Conservation (phyloP, 2,888 invertebrate species). For the Octodonta nipae region DNA sequence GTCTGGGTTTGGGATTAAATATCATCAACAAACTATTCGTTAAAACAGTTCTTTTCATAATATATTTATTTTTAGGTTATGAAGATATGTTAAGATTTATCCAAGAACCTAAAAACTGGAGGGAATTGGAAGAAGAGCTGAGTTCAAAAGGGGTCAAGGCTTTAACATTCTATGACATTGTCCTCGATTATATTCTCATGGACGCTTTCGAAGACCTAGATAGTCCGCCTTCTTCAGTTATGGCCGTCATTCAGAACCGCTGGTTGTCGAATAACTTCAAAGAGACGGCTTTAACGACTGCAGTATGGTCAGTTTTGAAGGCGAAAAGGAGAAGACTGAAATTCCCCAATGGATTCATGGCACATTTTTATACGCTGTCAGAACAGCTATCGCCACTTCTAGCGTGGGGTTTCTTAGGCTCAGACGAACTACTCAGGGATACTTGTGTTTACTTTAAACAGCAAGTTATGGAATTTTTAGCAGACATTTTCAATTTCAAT, state of each 20-base stretch:
- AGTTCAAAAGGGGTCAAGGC: constrained; percentile 71
- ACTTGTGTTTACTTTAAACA: constrained; percentile 86
- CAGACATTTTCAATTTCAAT: constrained; percentile 86
- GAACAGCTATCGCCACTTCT: constrained; percentile 83
- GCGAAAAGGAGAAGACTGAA: constrained; percentile 85
- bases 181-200: constrained; percentile 87
- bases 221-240: constrained; percentile 85
- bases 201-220: constrained; percentile 96
- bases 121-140: constrained; percentile 73
- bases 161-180: constrained; percentile 89
- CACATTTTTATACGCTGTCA: constrained; percentile 93
- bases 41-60: too few relatives aligned
- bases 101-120: constrained; percentile 57
- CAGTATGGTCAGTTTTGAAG: constrained; percentile 94
- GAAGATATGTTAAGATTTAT: constrained; percentile 78
- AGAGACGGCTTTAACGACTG: constrained; percentile 82
- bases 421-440: constrained; percentile 72
- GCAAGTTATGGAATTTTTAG: constrained; percentile 76
- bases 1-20: too few relatives aligned
- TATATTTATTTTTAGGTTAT: constrained; percentile 17
- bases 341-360: constrained; percentile 86
- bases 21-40: too few relatives aligned
- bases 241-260: constrained; percentile 88
- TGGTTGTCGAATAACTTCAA: constrained; percentile 73
- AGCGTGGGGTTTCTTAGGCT: constrained; percentile 96